Conservation (phyloP, 2,888 invertebrate species). For the Antheraea yamamai region DNA sequence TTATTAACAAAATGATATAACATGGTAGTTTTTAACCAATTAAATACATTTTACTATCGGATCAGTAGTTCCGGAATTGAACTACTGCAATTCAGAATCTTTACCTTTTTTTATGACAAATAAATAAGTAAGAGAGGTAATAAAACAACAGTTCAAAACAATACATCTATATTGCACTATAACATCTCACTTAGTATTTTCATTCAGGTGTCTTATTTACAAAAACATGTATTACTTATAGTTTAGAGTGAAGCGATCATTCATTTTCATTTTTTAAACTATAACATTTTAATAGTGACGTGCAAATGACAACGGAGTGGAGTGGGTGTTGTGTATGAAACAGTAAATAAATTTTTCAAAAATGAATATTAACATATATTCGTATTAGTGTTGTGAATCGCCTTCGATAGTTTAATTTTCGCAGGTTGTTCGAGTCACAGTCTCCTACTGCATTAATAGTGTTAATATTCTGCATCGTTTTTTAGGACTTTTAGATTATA, state of each 20-base stretch:
- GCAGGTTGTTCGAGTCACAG: too few species aligned
- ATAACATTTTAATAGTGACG: not conserved
- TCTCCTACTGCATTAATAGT: too few species aligned
- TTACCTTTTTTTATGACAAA: too few species aligned
- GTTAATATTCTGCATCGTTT: too few species aligned
- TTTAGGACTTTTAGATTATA: too few species aligned
- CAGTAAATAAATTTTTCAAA: not conserved
- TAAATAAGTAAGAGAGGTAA: slow-evolving; percentile 30
- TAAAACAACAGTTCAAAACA: slow-evolving; percentile 61
- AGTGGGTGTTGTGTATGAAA: not conserved
- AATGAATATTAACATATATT: not conserved
- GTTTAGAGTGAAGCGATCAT: not conserved
- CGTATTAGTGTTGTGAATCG: not conserved
- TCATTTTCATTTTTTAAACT: not conserved
- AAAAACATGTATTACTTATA: slow-evolving; percentile 31
- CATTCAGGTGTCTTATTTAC: slow-evolving; percentile 66
- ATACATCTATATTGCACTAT: slow-evolving; percentile 82
- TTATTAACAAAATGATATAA: too few species aligned
- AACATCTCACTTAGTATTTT: slow-evolving; percentile 79
- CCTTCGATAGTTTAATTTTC: too few species aligned
- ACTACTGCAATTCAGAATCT: too few species aligned
- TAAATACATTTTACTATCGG: too few species aligned
- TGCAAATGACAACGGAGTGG: not conserved
- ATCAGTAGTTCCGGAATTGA: too few species aligned
- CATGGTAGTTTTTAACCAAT: too few species aligned